Conservation (phyloP, 2,888 invertebrate species). For the Spialia ferax region DNA sequence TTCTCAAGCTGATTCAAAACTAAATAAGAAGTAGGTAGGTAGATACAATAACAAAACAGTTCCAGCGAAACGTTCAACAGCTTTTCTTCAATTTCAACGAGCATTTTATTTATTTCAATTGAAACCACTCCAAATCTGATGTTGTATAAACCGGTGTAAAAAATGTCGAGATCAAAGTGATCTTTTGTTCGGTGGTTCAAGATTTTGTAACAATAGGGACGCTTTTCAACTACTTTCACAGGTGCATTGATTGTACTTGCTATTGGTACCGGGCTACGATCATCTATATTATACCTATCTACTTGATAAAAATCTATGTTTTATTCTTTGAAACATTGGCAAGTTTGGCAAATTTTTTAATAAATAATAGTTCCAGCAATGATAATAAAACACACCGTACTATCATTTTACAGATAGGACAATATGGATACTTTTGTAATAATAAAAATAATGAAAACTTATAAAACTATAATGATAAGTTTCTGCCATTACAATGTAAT, state of each 20-base stretch:
- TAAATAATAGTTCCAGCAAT: too few relatives aligned
- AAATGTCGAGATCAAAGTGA: background rate
- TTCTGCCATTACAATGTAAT: too few relatives aligned
- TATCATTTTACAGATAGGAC: too few relatives aligned
- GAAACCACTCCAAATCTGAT: slow-evolving; percentile 7
- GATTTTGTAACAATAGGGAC: background rate
- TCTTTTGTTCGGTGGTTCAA: slow-evolving; percentile 1
- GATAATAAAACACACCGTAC: too few relatives aligned
- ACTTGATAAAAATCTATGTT: too few relatives aligned
- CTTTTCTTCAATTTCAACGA: background rate
- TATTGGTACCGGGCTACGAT: background rate
- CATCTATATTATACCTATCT: too few relatives aligned
- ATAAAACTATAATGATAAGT: too few relatives aligned
- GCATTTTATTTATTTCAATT: slow-evolving; percentile 5
- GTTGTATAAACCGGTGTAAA: background rate
- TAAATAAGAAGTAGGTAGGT: too few relatives aligned
- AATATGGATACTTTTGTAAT: too few relatives aligned
- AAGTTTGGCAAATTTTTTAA: too few relatives aligned
- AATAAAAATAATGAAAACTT: too few relatives aligned
- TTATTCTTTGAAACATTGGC: background rate
- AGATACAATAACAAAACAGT: background rate
- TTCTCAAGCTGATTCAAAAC: background rate
- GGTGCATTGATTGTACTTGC: background rate
- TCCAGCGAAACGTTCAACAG: background rate
- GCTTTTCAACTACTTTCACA: background rate